phyloP scores from a whole-genome alignment of 2,797 vertebrate genomes.

The Onychomys leucogaster region DNA sequence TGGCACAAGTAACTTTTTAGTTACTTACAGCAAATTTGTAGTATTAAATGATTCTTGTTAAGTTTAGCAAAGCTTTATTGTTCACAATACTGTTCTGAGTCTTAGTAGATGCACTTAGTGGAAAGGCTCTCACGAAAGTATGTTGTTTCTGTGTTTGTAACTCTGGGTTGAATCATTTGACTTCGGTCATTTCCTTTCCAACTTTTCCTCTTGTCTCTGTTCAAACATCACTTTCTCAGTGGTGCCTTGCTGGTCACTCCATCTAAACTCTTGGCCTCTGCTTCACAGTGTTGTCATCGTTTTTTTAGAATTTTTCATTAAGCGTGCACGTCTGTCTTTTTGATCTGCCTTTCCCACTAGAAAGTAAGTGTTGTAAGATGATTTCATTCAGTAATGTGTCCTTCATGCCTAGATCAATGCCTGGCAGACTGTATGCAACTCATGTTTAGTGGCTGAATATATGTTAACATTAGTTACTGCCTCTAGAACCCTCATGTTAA shows the following conservation, averaged over 20 bases:
- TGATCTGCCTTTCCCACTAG: neutral
- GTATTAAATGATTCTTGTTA: slow-evolving; percentile 9
- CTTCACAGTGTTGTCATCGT: neutral
- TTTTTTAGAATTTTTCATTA: neutral
- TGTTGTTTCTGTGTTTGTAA: neutral
- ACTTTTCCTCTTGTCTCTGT: neutral
- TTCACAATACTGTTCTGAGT: neutral
- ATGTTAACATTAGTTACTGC: neutral
- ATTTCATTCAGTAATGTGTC: neutral
- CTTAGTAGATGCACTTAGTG: neutral
- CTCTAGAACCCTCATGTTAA: neutral
- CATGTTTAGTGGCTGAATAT: neutral
- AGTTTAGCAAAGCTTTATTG: neutral
- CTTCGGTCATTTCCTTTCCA: neutral
- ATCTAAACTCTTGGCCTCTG: neutral
- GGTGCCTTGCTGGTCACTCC: neutral
- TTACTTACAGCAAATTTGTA: neutral
- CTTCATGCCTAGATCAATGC: neutral
- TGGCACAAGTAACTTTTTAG: neutral
- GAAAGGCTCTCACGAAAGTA: neutral
- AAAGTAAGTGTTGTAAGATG: neutral
- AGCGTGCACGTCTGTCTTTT: neutral
- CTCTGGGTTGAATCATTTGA: neutral
- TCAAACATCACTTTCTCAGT: neutral
- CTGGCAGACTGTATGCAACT: neutral